Base-by-base conservation (phyloP, 1,140 invertebrate species). In the Scaptomyza montana region DNA sequence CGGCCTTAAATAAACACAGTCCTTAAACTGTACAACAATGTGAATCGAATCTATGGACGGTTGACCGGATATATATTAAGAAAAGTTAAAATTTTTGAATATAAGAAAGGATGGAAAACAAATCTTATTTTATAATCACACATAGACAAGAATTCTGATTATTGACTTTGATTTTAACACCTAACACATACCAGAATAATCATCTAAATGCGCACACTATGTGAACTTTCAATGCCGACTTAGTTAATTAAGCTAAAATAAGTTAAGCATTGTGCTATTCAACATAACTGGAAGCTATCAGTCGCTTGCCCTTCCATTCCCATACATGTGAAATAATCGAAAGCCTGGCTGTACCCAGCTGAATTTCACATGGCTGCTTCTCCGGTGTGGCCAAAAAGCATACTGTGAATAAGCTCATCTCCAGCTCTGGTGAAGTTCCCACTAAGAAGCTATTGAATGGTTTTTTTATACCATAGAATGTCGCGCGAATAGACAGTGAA, bases 351-450 rank as follows among this genome's bases (percentile, higher is more conserved):
- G 94, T 94, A 39, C 94, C 94, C 13, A 97, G 91, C 56, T 95
- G 94, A 10, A 97, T 92, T 3, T 94, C 94, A 80, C 97, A 98
- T 6, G 94, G 92, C 51, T 93, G 92, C 63, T 95, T 94, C 0
- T 94, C 94, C 53, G 95, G 92, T 1, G 95, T 93, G 7, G 95
- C 92, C 6, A 96, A 91, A 80, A 96, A 97, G 80, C 97, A 98
- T 6, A 97, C 94, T 0, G 97, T 97, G 89, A 98, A 98, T 0
- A 98, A 92, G 46, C 97, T 96, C 92, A 99, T 94, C 92, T 98
- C 98, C 70, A 98, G 93, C 92, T 98, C 98, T 0, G 98, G 98
- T 61, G 97, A 97, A 1, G 96, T 98, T 16, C 98, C 98, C 55
- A 98, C 94, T 78, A 98, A 97, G 92, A 98, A 94, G 2, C 94